Percentiles rank a stretch among this genome's conserved stretches.
phyloP scores from a whole-genome alignment of 53 echinoderm and acorn worm species.

The Holothuria scabra region DNA sequence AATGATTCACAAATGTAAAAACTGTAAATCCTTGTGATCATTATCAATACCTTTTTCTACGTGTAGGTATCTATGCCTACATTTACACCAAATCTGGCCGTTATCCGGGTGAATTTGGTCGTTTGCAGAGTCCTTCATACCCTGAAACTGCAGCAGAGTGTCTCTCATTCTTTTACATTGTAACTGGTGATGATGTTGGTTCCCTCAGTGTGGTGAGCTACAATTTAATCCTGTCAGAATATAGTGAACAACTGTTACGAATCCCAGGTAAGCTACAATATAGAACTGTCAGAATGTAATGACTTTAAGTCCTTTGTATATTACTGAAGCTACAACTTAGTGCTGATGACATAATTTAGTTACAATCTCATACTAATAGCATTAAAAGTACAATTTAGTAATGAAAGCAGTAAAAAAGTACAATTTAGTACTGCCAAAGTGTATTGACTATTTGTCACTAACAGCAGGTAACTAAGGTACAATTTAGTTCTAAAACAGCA shows the following conservation, averaged over 20 bases:
- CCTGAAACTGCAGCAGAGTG: constrained; percentile 62
- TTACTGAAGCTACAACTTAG: too few relatives aligned
- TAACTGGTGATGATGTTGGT: constrained; percentile 73
- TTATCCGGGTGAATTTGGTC: constrained; percentile 42
- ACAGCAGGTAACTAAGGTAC: constrained; percentile 19
- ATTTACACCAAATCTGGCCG: constrained; percentile 13
- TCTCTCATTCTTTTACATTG: constrained; percentile 84
- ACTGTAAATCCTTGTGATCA: too few relatives aligned
- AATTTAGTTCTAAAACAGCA: too few relatives aligned
- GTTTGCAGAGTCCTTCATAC: constrained; percentile 64
- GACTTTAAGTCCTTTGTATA: too few relatives aligned
- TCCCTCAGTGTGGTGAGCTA: constrained; percentile 51
- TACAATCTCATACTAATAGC: too few relatives aligned
- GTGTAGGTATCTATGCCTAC: constrained; percentile 29
- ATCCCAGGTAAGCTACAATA: constrained; percentile 14
- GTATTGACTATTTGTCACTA: not conserved
- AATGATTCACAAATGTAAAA: too few relatives aligned
- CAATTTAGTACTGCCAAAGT: not conserved
- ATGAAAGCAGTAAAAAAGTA: constrained; percentile 40
- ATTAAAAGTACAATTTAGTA: too few relatives aligned
- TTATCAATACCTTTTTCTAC: too few relatives aligned
- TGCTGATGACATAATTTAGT: constrained; percentile 48
- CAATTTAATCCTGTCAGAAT: constrained; percentile 3
- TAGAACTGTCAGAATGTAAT: too few relatives aligned
- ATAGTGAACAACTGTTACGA: not conserved